Conservation (phyloP, 2,797 vertebrate genomes). For the Lepilemur septentrionalis region DNA sequence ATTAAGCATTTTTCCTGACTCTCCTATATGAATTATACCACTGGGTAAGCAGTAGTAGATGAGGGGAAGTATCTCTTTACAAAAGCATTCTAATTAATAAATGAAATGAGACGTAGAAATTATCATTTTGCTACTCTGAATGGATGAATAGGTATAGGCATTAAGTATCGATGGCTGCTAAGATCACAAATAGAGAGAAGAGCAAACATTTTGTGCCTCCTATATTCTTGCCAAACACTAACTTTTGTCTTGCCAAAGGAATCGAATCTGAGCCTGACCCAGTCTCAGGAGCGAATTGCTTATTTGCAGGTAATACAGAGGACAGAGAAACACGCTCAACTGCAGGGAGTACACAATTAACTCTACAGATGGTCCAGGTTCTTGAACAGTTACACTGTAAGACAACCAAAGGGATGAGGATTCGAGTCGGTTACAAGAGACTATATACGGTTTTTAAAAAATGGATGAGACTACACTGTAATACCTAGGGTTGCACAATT, state of each 20-base stretch:
- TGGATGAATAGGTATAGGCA: background rate
- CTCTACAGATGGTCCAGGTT: background rate
- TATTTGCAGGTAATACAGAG: background rate
- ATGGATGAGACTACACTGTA: background rate
- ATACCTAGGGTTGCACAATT: background rate
- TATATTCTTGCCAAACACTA: background rate
- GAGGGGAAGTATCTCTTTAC: background rate
- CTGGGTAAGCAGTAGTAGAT: background rate
- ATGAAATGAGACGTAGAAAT: background rate
- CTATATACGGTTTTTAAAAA: background rate
- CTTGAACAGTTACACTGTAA: background rate
- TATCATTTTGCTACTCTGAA: background rate
- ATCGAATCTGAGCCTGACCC: background rate
- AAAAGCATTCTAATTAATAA: background rate
- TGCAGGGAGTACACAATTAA: background rate
- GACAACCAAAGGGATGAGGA: background rate
- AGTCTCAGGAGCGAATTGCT: background rate
- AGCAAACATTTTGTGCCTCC: background rate
- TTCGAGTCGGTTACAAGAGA: background rate
- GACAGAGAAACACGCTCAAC: background rate
- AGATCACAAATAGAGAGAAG: background rate
- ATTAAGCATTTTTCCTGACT: background rate
- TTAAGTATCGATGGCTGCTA: background rate
- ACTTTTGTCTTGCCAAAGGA: background rate
- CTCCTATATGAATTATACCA: background rate